These are phyloP conservation scores for Seriola quinqueradiata DNA, from an alignment of 2,113 vertebrate species.

Conservation along the genomic window DNA sequence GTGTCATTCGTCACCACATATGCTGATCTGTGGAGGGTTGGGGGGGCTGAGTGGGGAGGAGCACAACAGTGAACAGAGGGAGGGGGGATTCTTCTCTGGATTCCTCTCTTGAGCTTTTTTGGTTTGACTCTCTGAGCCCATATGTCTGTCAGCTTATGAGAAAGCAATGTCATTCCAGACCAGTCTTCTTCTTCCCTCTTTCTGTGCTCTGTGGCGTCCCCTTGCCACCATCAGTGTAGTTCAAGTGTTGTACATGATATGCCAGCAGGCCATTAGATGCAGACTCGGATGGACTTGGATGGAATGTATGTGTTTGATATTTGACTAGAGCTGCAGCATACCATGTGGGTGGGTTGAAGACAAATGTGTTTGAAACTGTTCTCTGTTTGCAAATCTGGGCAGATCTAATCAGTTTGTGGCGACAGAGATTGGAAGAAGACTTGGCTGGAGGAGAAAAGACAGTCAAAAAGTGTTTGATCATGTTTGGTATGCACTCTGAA, in stretches of 20 bases:
- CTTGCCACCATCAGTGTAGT: slow-evolving; percentile 13
- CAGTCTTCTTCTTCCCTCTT: slow-evolving; percentile 38
- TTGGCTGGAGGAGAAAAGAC: slow-evolving; percentile 79
- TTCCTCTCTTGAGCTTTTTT: slow-evolving; percentile 83
- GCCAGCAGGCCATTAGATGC: slow-evolving; percentile 48
- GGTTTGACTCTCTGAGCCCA: slow-evolving; percentile 62
- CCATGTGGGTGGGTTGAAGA: slow-evolving; percentile 68
- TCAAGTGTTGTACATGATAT: slow-evolving; percentile 34
- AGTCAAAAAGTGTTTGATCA: slow-evolving; percentile 82
- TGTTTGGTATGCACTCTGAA: slow-evolving; percentile 87
- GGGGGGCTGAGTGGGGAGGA: slow-evolving; percentile 43
- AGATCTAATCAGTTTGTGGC: slow-evolving; percentile 89
- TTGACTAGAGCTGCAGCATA: slow-evolving; percentile 60
- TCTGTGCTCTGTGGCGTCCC: slow-evolving; percentile 11
- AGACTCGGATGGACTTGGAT: slow-evolving; percentile 39
- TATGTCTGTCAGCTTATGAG: slow-evolving; percentile 58
- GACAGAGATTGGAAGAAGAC: slow-evolving; percentile 83
- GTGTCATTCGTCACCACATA: slow-evolving; percentile 99
- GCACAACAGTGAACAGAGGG: slow-evolving; percentile 29
- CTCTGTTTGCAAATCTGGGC: slow-evolving; percentile 77
- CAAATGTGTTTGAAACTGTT: slow-evolving; percentile 72
- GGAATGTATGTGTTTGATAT: slow-evolving; percentile 72
- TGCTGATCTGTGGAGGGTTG: slow-evolving; percentile 92
- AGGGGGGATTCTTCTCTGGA: slow-evolving; percentile 70
- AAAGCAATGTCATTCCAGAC: slow-evolving; percentile 53